Conservation (phyloP, 1,140 invertebrate genomes). For the Pygmarrhopalites habei region DNA sequence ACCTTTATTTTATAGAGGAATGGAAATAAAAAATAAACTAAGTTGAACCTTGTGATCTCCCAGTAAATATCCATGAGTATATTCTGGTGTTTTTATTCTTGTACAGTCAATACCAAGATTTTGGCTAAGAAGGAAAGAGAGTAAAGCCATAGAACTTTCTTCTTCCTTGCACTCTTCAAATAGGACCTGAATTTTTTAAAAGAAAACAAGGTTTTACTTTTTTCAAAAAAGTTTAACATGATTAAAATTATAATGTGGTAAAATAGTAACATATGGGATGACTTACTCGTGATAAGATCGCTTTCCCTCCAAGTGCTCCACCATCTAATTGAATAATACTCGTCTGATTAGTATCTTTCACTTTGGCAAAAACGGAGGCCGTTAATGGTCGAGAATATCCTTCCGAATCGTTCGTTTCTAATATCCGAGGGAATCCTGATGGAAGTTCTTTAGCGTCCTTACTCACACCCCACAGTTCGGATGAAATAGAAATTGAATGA, state of each 20-base stretch:
- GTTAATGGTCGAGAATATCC: constrained; percentile 35
- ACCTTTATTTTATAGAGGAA: too few relatives aligned
- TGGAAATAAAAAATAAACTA: too few relatives aligned
- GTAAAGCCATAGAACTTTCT: constrained; percentile 16
- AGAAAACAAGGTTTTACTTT: background rate
- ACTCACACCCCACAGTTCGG: constrained; percentile 16
- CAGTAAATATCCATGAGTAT: constrained; percentile 25
- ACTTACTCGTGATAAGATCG: constrained; percentile 31
- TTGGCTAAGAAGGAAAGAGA: constrained; percentile 24
- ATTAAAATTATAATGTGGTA: background rate
- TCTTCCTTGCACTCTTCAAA: constrained; percentile 33
- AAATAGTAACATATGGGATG: too few relatives aligned
- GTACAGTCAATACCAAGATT: constrained; percentile 34
- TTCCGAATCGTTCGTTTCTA: constrained; percentile 37
- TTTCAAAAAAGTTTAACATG: background rate
- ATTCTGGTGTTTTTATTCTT: constrained; percentile 28
- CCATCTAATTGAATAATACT: constrained; percentile 30
- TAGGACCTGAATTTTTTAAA: constrained; percentile 28
- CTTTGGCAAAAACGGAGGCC: constrained; percentile 28
- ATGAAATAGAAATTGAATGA: constrained; percentile 12
- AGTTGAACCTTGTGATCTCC: too few relatives aligned
- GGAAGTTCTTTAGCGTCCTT: constrained; percentile 24
- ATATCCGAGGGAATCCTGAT: constrained; percentile 15
- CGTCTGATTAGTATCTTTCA: constrained; percentile 19
- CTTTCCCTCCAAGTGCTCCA: constrained; percentile 37